Evolutionary conservation across 2,113 vertebrate species (phyloP).

Genomic region (Takifugu flavidus): DNA sequence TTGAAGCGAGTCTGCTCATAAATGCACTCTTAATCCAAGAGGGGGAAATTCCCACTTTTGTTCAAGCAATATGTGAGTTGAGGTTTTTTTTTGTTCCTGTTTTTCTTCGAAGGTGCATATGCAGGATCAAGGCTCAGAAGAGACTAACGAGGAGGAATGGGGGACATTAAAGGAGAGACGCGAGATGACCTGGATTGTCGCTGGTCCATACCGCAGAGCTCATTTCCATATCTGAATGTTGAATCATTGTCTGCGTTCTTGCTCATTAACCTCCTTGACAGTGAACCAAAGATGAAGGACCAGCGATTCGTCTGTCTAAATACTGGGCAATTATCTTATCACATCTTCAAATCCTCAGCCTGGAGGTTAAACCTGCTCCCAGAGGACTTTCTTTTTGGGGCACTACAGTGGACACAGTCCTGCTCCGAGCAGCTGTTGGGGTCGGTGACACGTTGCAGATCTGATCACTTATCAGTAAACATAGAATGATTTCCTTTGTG

Average conservation of each 20-base stretch:
- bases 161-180: slow-evolving; percentile 50
- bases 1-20: slow-evolving; percentile 44
- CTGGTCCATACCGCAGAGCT: slow-evolving; percentile 42
- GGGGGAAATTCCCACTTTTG: slow-evolving; percentile 1
- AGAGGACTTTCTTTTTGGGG: slow-evolving; percentile 26
- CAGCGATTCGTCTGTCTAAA: slow-evolving; percentile 56
- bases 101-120: slow-evolving; percentile 26
- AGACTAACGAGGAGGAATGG: slow-evolving; percentile 34
- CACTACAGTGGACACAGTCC: slow-evolving; percentile 15
- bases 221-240: slow-evolving; percentile 69
- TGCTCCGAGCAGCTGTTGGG: slow-evolving; percentile 57
- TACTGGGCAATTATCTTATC: slow-evolving; percentile 62
- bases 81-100: slow-evolving; percentile 31
- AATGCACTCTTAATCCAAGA: slow-evolving; percentile 31
- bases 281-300: slow-evolving; percentile 32
- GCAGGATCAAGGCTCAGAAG: slow-evolving; percentile 39
- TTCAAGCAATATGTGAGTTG: slow-evolving; percentile 22
- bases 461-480: slow-evolving; percentile 53
- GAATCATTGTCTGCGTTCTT: slow-evolving; percentile 66
- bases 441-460: slow-evolving; percentile 50
- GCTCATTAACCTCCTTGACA: slow-evolving; percentile 63
- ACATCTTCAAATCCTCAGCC: slow-evolving; percentile 46
- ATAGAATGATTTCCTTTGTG: slow-evolving; percentile 38
- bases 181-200: slow-evolving; percentile 45
- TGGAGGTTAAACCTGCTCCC: slow-evolving; percentile 19